phyloP scores from a whole-genome alignment of 1,140 invertebrate genomes.

The Cylas formicarius region DNA sequence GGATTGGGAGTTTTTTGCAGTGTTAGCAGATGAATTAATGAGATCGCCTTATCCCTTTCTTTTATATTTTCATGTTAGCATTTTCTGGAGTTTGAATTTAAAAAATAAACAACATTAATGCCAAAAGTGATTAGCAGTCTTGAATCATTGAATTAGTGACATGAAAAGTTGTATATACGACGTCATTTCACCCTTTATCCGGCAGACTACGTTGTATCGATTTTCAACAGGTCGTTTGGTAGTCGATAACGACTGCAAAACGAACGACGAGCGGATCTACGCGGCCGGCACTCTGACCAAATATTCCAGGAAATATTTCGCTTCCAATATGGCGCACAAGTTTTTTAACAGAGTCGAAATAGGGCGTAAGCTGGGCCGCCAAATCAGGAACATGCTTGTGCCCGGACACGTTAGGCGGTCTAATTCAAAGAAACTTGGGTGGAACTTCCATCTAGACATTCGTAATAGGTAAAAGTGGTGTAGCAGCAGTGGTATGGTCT shows the following conservation, averaged over 20 bases:
- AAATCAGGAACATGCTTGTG: slow-evolving; percentile 29
- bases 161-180: background rate
- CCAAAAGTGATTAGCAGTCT: too few species aligned
- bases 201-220: too few species aligned
- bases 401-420: slow-evolving; percentile 17
- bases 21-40: too few species aligned
- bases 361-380: slow-evolving; percentile 27
- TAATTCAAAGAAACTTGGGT: slow-evolving; percentile 15
- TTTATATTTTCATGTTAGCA: too few species aligned
- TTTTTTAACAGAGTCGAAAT: slow-evolving; percentile 46
- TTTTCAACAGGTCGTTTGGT: slow-evolving; percentile 46
- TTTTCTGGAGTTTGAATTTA: too few species aligned
- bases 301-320: slow-evolving; percentile 51
- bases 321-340: slow-evolving; percentile 42
- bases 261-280: slow-evolving; percentile 61
- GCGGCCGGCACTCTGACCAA: slow-evolving; percentile 61
- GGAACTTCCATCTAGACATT: slow-evolving; percentile 19
- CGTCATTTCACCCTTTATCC: background rate
- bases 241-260: slow-evolving; percentile 58
- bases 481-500: too few species aligned
- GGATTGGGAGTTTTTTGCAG: too few species aligned
- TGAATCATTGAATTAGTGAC: background rate
- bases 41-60: too few species aligned
- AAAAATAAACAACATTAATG: too few species aligned
- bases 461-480: slow-evolving; percentile 13